A percentile compares a stretch with the other conserved stretches of the same genome.
Conservation (phyloP, 2,113 vertebrate genomes). For the Choloepus hoffmanni region DNA sequence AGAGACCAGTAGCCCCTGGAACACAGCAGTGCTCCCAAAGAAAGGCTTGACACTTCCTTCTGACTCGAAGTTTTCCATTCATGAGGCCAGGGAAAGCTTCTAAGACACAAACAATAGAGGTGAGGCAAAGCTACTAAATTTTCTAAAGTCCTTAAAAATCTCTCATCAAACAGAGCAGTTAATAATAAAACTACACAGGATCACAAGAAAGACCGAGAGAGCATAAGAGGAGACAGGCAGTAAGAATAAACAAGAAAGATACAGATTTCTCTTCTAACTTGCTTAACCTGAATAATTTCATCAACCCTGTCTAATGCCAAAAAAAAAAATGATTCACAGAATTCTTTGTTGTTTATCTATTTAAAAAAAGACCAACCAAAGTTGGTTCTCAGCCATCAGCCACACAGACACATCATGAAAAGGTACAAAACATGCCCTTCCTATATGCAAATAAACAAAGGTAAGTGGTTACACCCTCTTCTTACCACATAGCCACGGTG, state of each 20-base stretch:
- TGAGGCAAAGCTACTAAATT: constrained; percentile 42
- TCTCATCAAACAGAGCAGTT: not conserved
- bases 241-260: not conserved
- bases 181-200: not conserved
- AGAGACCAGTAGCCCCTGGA: not conserved
- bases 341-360: not conserved
- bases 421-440: not conserved
- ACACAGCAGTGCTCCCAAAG: not conserved
- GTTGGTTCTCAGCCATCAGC: not conserved
- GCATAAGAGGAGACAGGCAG: not conserved
- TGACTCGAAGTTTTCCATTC: not conserved
- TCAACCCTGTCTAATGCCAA: not conserved
- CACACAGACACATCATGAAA: not conserved
- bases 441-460: accelerated
- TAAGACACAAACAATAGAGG: not conserved
- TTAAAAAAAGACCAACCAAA: not conserved
- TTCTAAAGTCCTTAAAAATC: constrained; percentile 62
- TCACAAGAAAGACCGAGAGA: not conserved
- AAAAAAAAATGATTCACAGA: not conserved
- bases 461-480: accelerated
- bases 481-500: not conserved
- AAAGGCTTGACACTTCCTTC: not conserved
- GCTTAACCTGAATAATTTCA: not conserved
- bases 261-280: not conserved
- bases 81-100: not conserved